These are phyloP conservation scores for Pseudorectes ferrugineus DNA, from an alignment of 2,113 vertebrate species.

Conservation along the genomic window DNA sequence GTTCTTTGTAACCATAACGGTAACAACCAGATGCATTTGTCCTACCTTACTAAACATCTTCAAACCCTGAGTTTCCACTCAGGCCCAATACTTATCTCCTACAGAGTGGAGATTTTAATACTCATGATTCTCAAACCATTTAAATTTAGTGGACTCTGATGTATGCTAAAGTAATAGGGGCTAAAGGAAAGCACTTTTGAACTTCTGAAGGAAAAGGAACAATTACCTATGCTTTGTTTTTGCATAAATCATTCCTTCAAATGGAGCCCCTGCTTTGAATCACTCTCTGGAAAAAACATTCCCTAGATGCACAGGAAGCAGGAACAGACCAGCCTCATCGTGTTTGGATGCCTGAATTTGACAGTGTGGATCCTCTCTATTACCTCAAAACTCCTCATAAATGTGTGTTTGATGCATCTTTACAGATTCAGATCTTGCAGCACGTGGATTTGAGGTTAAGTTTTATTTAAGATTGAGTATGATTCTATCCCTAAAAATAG, in stretches of 20 bases:
- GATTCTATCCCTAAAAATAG: neutral
- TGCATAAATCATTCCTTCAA: neutral
- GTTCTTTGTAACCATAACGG: neutral
- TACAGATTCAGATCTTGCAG: neutral
- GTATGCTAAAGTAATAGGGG: neutral
- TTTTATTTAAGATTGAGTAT: neutral
- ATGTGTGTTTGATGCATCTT: neutral
- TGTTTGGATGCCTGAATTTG: neutral
- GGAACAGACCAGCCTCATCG: neutral
- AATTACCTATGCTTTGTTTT: neutral
- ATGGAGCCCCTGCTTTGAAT: neutral
- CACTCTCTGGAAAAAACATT: neutral
- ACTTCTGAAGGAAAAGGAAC: neutral
- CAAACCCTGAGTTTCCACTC: neutral
- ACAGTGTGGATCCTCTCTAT: neutral
- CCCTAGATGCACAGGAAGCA: neutral
- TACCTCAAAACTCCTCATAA: neutral
- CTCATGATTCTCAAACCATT: neutral
- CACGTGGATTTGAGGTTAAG: fast-evolving
- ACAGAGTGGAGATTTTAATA: neutral
- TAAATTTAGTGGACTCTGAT: neutral
- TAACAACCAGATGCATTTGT: neutral
- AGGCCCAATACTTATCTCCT: neutral
- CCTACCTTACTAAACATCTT: neutral
- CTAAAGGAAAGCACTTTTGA: neutral